Evolutionary conservation across 2,797 vertebrate species (phyloP).

Genomic region (Monodelphis domestica): DNA sequence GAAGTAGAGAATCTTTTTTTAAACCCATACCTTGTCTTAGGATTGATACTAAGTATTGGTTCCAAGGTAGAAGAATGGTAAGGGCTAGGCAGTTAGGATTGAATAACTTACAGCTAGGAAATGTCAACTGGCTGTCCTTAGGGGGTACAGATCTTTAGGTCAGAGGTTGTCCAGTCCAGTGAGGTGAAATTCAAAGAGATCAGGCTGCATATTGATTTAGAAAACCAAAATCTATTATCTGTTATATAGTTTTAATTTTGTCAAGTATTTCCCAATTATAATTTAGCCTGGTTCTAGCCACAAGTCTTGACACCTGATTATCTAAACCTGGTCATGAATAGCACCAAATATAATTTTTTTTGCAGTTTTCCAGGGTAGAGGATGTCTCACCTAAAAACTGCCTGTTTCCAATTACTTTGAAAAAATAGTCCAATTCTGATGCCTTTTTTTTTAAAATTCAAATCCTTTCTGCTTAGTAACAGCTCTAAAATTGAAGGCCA

Average conservation of each 20-base stretch:
- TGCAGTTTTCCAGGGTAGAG: neutral
- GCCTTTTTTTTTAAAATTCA: neutral
- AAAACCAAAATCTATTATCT: neutral
- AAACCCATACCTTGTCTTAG: too few species aligned
- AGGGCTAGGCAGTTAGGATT: too few species aligned
- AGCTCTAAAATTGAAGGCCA: too few species aligned
- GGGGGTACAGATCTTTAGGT: too few species aligned
- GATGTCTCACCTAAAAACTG: slow-evolving; percentile 8
- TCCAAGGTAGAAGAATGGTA: too few species aligned
- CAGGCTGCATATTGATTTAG: neutral
- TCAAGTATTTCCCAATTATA: neutral
- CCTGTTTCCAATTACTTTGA: neutral
- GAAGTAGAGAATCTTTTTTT: neutral
- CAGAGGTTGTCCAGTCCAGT: neutral
- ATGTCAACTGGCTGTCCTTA: too few species aligned
- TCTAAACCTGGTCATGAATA: neutral
- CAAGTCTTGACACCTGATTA: neutral
- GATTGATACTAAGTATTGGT: too few species aligned
- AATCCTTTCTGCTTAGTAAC: too few species aligned
- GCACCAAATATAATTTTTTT: neutral
- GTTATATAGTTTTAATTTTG: neutral
- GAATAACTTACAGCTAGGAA: too few species aligned
- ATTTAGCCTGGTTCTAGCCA: neutral
- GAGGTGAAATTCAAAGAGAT: neutral
- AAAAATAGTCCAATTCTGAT: neutral